Conservation (phyloP, 1,140 invertebrate species). For the Leptinotarsa undecemlineata region DNA sequence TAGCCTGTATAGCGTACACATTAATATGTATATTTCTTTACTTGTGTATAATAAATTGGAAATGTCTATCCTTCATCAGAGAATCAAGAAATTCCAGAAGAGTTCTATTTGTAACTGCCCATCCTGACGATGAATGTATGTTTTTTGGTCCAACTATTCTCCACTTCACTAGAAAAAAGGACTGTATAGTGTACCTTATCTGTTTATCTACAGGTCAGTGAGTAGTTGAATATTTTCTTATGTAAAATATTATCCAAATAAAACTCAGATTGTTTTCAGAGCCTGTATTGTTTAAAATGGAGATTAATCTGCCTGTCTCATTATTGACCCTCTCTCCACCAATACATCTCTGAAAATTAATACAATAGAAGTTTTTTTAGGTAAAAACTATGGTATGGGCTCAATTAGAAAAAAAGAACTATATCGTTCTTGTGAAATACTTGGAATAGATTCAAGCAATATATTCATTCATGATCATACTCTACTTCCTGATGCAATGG, state of each 20-base stretch:
- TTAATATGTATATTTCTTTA: conserved; percentile 51
- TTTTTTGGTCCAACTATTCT: conserved; percentile 94
- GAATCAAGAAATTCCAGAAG: conserved; percentile 57
- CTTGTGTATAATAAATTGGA: conserved; percentile 40
- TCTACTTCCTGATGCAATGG: conserved; percentile 75
- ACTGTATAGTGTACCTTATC: conserved; percentile 74
- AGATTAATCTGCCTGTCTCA: too few species aligned
- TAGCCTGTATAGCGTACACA: conserved; percentile 47
- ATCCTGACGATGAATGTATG: conserved; percentile 98
- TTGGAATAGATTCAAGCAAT: conserved; percentile 78
- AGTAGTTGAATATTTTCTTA: neutral
- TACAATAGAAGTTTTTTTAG: conserved; percentile 55
- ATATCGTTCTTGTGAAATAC: conserved; percentile 71
- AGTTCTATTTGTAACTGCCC: conserved; percentile 84
- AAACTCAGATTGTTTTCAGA: too few species aligned
- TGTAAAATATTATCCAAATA: too few species aligned
- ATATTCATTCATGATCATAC: conserved; percentile 73
- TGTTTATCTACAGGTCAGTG: conserved; percentile 82
- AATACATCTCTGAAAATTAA: too few species aligned
- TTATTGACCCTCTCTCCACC: too few species aligned
- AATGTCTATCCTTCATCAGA: conserved; percentile 48
- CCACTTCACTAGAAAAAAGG: conserved; percentile 65
- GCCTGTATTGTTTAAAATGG: too few species aligned
- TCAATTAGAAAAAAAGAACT: conserved; percentile 74
- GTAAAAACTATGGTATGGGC: conserved; percentile 73